Evolutionary conservation across 2,797 vertebrate genomes (phyloP), one percentile per base, ranked within the genome.

Genomic region (Gymnocypris eckloni): DNA sequence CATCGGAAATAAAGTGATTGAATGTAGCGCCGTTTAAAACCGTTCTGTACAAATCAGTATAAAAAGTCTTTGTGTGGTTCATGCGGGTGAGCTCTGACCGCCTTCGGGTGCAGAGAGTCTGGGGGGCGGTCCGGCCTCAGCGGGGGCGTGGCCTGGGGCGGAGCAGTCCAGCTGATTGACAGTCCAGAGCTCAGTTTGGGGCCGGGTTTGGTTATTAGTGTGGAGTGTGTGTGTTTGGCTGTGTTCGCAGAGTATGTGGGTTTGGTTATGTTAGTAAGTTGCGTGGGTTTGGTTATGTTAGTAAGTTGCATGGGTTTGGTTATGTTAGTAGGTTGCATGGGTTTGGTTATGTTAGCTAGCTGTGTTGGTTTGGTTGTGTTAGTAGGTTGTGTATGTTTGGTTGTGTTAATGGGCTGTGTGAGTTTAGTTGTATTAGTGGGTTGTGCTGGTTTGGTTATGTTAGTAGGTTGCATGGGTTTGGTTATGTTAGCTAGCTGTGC

Each of bases 61-160:
- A 97, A 97, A 96, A 96, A 94, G 89, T 96, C 96, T 91, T 95
- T 95, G 86, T 95, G 95, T 93, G 96, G 94, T 93, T 96, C 96
- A 90, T 96, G 96, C 95, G 94, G 90, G 88, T 93, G 94, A 11
- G 92, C 91, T 88, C 86, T 92, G 87, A 93, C 1, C 2, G 90
- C 91, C 86, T 91, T 93, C 86, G 94, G 90, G 86, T 93, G 93
- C 18, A 94, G 88, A 89, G 93, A 94, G 93, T 96, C 95, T 90
- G 93, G 90, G 82, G 94, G 90, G 90, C 95, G 94, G 90, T 94
- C 94, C 87, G 73, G 93, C 90, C 91, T 91, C 4, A 91, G 87
- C 89, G 45, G 82, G 64, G 69, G 93, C 91, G 83, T 66, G 25
- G 78, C 43, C 0, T 89, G 85, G 25, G 91, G 76, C 6, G 92